Evolutionary conservation across 2,888 invertebrate genomes (phyloP).

Genomic region (Cremastinae sp.): DNA sequence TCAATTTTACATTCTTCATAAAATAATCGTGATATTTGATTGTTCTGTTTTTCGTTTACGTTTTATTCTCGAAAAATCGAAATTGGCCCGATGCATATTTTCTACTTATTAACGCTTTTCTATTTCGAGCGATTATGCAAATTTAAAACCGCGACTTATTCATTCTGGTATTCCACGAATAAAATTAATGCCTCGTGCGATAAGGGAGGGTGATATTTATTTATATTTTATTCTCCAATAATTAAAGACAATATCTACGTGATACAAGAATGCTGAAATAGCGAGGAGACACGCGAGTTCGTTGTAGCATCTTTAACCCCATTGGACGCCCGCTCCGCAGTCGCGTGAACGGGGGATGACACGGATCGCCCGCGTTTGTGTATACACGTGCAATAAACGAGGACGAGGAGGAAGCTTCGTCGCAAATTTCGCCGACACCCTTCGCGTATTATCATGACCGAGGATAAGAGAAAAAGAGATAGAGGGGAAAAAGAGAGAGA

Average conservation of each 20-base stretch:
- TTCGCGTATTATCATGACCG: slow-evolving; percentile 39
- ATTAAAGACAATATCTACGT: slow-evolving; percentile 11
- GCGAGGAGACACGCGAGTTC: slow-evolving; percentile 41
- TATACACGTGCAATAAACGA: neutral
- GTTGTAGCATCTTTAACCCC: slow-evolving; percentile 31
- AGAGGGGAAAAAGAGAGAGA: slow-evolving; percentile 22
- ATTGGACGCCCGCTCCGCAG: slow-evolving; percentile 32
- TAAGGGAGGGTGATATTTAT: neutral
- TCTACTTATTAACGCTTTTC: too few species aligned
- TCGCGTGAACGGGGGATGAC: neutral
- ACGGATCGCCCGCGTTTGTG: slow-evolving; percentile 1
- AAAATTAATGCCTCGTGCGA: too few species aligned
- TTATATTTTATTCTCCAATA: neutral
- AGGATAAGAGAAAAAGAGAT: slow-evolving; percentile 15
- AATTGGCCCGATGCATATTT: too few species aligned
- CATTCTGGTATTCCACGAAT: neutral
- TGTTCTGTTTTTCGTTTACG: too few species aligned
- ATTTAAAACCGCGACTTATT: neutral
- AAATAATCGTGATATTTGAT: too few species aligned
- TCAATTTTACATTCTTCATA: too few species aligned
- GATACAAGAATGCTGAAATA: slow-evolving; percentile 29
- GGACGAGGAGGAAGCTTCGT: slow-evolving; percentile 29
- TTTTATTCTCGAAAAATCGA: too few species aligned
- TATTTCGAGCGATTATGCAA: neutral
- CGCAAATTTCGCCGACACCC: slow-evolving; percentile 53